Evolutionary conservation across 1,140 invertebrate species (phyloP), one percentile per base, ranked within the genome.

Genomic region (Brachionus sp.): DNA sequence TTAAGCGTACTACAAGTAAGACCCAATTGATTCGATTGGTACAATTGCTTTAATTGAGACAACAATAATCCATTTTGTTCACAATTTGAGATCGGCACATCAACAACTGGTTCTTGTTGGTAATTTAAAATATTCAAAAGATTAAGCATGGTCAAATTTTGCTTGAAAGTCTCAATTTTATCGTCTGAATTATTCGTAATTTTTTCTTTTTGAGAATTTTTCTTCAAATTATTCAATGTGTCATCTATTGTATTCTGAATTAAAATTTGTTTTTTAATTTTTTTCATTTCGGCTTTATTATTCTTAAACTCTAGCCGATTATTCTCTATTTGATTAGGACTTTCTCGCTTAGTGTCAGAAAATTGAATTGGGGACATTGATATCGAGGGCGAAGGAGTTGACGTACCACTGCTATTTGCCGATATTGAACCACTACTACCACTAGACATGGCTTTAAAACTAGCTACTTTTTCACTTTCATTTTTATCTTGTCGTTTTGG

Each of bases 391-490:
- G 70, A 75, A 46, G 70, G 70, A 46, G 70, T 75, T n/a, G 70
- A 75, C 12, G 70, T 44, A 29, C 70, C 70, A 46, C 70, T 75
- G 25, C 70, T 75, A 46, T 46, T 75, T 23, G 39, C 19, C 37
- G 70, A 75, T 16, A 70, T 70, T 23, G 70, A 75, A 12, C 70
- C 70, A 50, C 70, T 75, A 29, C 70, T 75, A 75, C 39, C 44
- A 46, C 70, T 75, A 5, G 70, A 75, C 2, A 70, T 44, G 6
- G 35, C 37, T 70, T 70, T 39, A 70, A 35, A 39, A 16, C 19
- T 39, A 4, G n/a, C 33, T 16, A 19, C 3, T 64, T 64, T 64
- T 29, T 64, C 16, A 23, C 16, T 70, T 70, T 70, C 66, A 70
- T 2, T 70, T 39, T 70, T 70, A 16, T 5, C 16, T n/a, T 70